phyloP scores from a whole-genome alignment of 2,888 invertebrate genomes.

The Panzeria rudis region DNA sequence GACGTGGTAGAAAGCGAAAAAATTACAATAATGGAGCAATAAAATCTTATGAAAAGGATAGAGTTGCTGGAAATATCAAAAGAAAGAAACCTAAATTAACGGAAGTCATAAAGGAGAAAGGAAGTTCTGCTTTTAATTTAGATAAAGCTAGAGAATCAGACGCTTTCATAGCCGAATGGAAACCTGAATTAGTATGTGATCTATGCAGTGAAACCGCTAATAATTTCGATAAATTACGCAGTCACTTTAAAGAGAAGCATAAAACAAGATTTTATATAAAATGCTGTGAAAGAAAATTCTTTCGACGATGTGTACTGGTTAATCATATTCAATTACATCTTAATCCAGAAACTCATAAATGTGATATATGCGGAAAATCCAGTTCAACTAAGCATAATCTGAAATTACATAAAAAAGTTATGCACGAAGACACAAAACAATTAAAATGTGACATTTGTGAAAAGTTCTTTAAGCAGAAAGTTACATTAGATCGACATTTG shows the following conservation, averaged over 20 bases:
- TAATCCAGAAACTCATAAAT: constrained; percentile 75
- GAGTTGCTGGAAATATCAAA: background rate
- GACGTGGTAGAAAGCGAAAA: constrained; percentile 48
- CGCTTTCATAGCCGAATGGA: constrained; percentile 65
- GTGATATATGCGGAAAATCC: constrained; percentile 73
- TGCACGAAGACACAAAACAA: constrained; percentile 65
- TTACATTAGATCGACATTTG: constrained; percentile 72
- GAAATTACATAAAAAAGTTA: constrained; percentile 72
- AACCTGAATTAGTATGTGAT: constrained; percentile 61
- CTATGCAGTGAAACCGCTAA: constrained; percentile 55
- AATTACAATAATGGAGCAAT: background rate
- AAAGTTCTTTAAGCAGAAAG: constrained; percentile 70
- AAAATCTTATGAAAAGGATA: background rate
- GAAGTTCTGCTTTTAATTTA: constrained; percentile 48
- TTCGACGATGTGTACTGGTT: constrained; percentile 74
- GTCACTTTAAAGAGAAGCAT: constrained; percentile 73
- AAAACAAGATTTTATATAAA: constrained; percentile 72
- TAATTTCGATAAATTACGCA: constrained; percentile 65
- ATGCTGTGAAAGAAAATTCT: constrained; percentile 75
- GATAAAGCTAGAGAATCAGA: constrained; percentile 61
- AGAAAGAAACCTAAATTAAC: constrained; percentile 13
- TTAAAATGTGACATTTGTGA: constrained; percentile 73
- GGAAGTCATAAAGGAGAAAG: constrained; percentile 35
- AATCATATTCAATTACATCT: constrained; percentile 75
- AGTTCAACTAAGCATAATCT: constrained; percentile 72